Evolutionary conservation across 2,888 invertebrate genomes (phyloP).

Genomic region (Sesamia inferens): DNA sequence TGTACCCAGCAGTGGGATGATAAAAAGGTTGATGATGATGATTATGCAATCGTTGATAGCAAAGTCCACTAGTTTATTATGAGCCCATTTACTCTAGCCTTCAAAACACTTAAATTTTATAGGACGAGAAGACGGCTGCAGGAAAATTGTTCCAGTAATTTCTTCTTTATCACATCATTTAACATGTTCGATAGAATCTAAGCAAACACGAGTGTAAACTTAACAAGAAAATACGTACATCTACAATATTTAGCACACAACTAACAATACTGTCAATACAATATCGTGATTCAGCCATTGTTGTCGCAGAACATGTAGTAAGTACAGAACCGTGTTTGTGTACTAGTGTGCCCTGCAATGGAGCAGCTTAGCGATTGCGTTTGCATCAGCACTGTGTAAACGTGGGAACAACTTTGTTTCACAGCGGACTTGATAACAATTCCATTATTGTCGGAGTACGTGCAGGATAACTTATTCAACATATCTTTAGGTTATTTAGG

Average conservation of each 20-base stretch:
- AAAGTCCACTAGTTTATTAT: no score
- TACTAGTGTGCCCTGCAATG: conserved; percentile 21
- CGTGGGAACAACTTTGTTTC: conserved; percentile 52
- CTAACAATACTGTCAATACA: conserved; percentile 7
- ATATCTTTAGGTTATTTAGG: conserved; percentile 2
- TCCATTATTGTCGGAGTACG: conserved; percentile 28
- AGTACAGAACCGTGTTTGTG: conserved; percentile 43
- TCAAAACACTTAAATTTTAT: no score
- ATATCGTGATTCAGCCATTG: background rate
- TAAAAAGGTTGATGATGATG: no score
- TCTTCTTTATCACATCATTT: background rate
- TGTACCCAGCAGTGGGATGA: no score
- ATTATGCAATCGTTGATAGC: no score
- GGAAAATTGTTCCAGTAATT: no score
- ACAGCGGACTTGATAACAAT: conserved; percentile 45
- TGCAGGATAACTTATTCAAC: conserved; percentile 31
- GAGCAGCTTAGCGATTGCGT: conserved; percentile 36
- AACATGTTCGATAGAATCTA: background rate
- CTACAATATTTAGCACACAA: background rate
- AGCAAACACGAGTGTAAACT: background rate
- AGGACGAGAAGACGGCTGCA: no score
- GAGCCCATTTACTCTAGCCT: no score
- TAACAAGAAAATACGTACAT: background rate
- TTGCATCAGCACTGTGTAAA: conserved; percentile 42
- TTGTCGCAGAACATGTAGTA: conserved; percentile 29